Percentiles rank a stretch among this genome's conserved stretches.
phyloP scores from a whole-genome alignment of 2,888 invertebrate genomes.

The Phyllotreta cruciferae region DNA sequence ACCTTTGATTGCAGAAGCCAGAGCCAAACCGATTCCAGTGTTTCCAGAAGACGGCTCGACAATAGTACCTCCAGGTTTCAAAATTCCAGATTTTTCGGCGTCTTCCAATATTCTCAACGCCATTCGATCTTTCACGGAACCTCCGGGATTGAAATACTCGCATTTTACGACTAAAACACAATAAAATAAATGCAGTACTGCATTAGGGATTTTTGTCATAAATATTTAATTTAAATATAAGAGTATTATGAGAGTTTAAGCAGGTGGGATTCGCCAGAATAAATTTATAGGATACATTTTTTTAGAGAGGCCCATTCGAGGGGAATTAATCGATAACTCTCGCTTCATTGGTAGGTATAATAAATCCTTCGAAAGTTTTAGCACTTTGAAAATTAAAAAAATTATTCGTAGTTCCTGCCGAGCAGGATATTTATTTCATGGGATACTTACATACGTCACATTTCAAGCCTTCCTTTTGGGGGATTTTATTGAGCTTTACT shows the following conservation, averaged over 20 bases:
- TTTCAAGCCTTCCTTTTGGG: slow-evolving; percentile 76
- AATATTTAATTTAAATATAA: neutral
- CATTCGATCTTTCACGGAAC: slow-evolving; percentile 95
- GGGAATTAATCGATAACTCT: neutral
- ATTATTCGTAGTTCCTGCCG: neutral
- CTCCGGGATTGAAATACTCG: slow-evolving; percentile 97
- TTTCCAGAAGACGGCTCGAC: slow-evolving; percentile 94
- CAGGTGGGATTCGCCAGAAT: no score
- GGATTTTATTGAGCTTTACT: slow-evolving; percentile 80
- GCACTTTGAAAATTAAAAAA: neutral
- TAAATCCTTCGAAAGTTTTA: neutral
- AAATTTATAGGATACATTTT: neutral
- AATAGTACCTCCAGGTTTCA: slow-evolving; percentile 90
- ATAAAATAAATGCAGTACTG: neutral
- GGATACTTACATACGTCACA: slow-evolving; percentile 89
- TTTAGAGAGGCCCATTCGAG: neutral
- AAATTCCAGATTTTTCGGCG: slow-evolving; percentile 84
- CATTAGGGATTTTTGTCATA: neutral
- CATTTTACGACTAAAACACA: slow-evolving; percentile 86
- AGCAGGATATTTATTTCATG: neutral
- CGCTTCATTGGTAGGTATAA: neutral
- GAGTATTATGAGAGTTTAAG: neutral
- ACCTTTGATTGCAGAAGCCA: slow-evolving; percentile 89
- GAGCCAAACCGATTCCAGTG: slow-evolving; percentile 91
- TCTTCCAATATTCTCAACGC: slow-evolving; percentile 93